These are phyloP conservation scores for Rapana venosa DNA, from an alignment of 2,888 invertebrate genomes.

Conservation along the genomic window DNA sequence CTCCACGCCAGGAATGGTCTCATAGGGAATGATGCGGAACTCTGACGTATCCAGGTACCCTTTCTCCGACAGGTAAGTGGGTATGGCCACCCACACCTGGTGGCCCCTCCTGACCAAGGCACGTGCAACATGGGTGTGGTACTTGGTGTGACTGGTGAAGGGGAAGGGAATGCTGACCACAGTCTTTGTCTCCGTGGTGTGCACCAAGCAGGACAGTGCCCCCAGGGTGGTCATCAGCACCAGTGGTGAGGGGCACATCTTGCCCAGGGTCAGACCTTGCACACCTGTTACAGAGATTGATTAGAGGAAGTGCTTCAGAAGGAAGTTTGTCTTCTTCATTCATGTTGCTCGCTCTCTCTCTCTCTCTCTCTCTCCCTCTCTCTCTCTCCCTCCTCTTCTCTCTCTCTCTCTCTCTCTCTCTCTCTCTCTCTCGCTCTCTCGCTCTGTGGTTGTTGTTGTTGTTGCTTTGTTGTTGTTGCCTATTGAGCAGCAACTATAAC, in stretches of 20 bases:
- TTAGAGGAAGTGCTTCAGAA: too few species aligned
- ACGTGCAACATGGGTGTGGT: conserved; percentile 46
- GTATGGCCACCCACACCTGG: conserved; percentile 47
- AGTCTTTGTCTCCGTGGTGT: conserved; percentile 2
- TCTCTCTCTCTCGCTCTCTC: too few species aligned
- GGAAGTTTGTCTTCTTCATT: too few species aligned
- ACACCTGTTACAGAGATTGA: too few species aligned
- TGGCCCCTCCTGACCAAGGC: conserved; percentile 39
- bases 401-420: too few species aligned
- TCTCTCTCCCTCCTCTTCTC: too few species aligned
- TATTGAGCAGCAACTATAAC: too few species aligned
- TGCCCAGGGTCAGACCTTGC: neutral
- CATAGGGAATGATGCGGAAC: conserved; percentile 29
- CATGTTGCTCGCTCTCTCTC: too few species aligned
- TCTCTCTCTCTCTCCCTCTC: too few species aligned
- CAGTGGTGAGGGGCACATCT: neutral
- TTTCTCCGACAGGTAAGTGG: conserved; percentile 36
- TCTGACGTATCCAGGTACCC: conserved; percentile 36
- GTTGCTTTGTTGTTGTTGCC: too few species aligned
- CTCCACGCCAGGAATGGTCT: neutral
- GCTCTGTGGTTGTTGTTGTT: too few species aligned
- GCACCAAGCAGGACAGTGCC: neutral
- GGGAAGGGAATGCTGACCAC: conserved; percentile 42
- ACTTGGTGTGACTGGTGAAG: conserved; percentile 45
- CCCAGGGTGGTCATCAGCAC: neutral